Evolutionary conservation across 2,888 invertebrate genomes (phyloP).

Genomic region (Oxycera nigricornis): DNA sequence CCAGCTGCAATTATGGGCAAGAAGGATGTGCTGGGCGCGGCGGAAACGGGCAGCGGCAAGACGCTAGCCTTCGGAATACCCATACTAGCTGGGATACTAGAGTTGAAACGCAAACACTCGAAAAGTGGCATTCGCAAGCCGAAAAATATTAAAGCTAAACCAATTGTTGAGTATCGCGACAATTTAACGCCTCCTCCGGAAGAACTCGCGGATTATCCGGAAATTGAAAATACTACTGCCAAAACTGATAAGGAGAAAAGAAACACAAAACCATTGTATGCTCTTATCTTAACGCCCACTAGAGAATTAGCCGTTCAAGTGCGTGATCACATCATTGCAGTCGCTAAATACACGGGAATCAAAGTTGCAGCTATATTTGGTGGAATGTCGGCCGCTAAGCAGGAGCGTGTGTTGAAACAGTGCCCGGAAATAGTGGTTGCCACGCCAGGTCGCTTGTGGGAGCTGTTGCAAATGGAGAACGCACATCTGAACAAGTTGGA

Average conservation of each 20-base stretch:
- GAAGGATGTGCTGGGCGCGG: conserved; percentile 95
- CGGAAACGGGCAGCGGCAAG: conserved; percentile 99
- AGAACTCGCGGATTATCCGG: conserved; percentile 52
- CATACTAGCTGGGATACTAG: conserved; percentile 83
- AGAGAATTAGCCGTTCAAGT: conserved; percentile 96
- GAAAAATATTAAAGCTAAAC: conserved; percentile 28
- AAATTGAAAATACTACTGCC: conserved; percentile 42
- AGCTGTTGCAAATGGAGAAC: conserved; percentile 82
- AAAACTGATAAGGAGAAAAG: conserved; percentile 51
- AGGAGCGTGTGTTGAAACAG: conserved; percentile 81
- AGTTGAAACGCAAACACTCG: conserved; percentile 65
- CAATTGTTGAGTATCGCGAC: conserved; percentile 52
- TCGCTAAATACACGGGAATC: conserved; percentile 78
- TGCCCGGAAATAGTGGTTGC: conserved; percentile 95
- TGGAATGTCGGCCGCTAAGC: conserved; percentile 93
- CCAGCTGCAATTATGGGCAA: conserved; percentile 85
- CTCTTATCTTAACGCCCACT: conserved; percentile 92
- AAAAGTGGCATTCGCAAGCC: conserved; percentile 56
- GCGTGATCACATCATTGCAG: conserved; percentile 79
- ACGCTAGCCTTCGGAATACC: conserved; percentile 98
- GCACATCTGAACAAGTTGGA: conserved; percentile 76
- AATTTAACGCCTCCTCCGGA: conserved; percentile 62
- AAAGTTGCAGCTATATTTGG: conserved; percentile 87
- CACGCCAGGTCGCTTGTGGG: conserved; percentile 97
- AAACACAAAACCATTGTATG: conserved; percentile 67